Percentiles rank a stretch among this genome's conserved stretches.
Conservation (phyloP, 2,113 vertebrate species). For the Chunga burmeisteri region DNA sequence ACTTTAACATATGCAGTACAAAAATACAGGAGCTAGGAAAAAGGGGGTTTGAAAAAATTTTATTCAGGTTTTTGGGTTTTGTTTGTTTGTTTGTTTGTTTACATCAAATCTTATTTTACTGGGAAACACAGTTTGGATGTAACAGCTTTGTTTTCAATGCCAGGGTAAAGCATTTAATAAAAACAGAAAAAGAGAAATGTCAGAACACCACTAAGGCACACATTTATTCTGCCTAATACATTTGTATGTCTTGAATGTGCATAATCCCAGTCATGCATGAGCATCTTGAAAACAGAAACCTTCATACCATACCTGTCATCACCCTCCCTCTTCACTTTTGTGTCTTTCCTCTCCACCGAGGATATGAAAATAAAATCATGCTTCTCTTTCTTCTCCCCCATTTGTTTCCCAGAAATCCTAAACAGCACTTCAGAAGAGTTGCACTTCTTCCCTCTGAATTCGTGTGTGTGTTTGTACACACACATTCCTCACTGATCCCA, state of each 20-base stretch:
- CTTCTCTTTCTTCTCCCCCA: not conserved
- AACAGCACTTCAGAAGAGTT: not conserved
- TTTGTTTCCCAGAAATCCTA: not conserved
- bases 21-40: not conserved
- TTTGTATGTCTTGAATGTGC: not conserved
- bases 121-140: not conserved
- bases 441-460: not conserved
- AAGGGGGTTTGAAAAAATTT: not conserved
- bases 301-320: not conserved
- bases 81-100: not conserved
- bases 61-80: too few relatives aligned
- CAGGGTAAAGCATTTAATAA: not conserved
- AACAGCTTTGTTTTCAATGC: not conserved
- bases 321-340: not conserved
- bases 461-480: rapidly evolving
- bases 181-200: not conserved
- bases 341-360: not conserved
- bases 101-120: not conserved
- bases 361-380: not conserved
- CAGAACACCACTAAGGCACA: not conserved
- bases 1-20: not conserved
- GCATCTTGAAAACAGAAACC: not conserved
- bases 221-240: not conserved
- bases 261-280: not conserved
- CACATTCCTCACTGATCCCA: not conserved